Evolutionary conservation across 2,113 vertebrate species (phyloP), one percentile per base, ranked within the genome.

Genomic region (Varanus komodoensis): DNA sequence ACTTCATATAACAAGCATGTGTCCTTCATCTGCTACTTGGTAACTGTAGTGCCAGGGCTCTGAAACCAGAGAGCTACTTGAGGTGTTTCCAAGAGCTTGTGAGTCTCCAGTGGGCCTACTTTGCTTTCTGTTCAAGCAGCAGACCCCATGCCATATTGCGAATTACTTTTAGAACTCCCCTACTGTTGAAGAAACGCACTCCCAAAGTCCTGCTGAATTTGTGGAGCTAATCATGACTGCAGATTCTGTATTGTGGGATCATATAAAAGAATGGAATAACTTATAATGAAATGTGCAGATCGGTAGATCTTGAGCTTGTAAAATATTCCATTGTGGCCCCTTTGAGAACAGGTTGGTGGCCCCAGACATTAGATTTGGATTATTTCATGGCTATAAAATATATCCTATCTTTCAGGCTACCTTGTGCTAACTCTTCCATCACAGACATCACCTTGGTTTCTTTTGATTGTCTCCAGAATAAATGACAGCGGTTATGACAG

Each of bases 231-330:
- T 86, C 68, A 52, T 73, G 44, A 15, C 69, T 34, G 48, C 11
- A 48, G 34, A 44, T 25, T 84, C 64, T 48, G 38, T 64, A 84
- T 69, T 68, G 38, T 84, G 82, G 82, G 64, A 69, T 44, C 38
- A 48, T 44, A 85, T n/a, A 86, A 74, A 50, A 12, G 73, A 69
- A 86, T 14, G n/a, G 8, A 52, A 71, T 48, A 54, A 73, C 27
- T 86, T 86, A 15, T 86, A 86, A 85, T 52, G 71, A 85, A 85
- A 50, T 85, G 44, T 85, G 44, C 69, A 86, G 6, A 71, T 73
- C 68, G 73, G 14, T 86, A 23, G 29, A 9, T 86, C 38, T 73
- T 73, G 54, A 69, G 17, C 17, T 86, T 14, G 52, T 85, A 69
- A n/a, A 12, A 21, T 71, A 48, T 71, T 50, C 54, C 0, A 27